A percentile compares a stretch with the other conserved stretches of the same genome.
Evolutionary conservation across 92 coral and sea anemone species (phyloP).

Genomic region (Paramuricea clavata): DNA sequence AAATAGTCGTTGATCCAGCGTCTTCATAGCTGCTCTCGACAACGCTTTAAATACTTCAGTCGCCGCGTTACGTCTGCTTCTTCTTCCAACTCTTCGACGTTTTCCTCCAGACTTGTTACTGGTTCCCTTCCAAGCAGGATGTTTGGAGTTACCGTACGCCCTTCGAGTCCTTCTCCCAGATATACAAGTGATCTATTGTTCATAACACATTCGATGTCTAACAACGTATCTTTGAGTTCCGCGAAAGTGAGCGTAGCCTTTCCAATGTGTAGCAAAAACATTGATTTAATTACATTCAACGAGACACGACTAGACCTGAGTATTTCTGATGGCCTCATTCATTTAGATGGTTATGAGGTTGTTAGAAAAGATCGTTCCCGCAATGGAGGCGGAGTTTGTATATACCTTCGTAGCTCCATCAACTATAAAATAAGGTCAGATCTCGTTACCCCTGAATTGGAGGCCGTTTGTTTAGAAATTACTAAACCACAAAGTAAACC

Average conservation of each 20-base stretch:
- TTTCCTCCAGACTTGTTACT: constrained; percentile 46
- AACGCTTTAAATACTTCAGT: constrained; percentile 48
- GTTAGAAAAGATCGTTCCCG: no score
- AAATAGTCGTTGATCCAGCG: constrained; percentile 15
- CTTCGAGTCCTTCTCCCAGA: constrained; percentile 69
- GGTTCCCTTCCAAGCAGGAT: constrained; percentile 49
- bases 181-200: constrained; percentile 76
- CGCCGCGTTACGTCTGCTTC: constrained; percentile 49
- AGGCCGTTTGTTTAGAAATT: no score
- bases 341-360: no score
- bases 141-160: constrained; percentile 76
- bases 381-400: no score
- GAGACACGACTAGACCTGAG: no score
- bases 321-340: no score
- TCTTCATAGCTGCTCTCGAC: constrained; percentile 5
- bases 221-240: constrained; percentile 62
- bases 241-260: constrained; percentile 47
- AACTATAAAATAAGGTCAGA: no score
- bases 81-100: constrained; percentile 48
- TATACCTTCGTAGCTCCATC: no score
- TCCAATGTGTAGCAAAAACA: no score
- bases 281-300: no score
- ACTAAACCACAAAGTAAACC: no score
- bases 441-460: no score
- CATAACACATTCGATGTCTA: constrained; percentile 67